Base-by-base conservation (phyloP, 2,797 vertebrate species). In the Anguilla anguilla region DNA sequence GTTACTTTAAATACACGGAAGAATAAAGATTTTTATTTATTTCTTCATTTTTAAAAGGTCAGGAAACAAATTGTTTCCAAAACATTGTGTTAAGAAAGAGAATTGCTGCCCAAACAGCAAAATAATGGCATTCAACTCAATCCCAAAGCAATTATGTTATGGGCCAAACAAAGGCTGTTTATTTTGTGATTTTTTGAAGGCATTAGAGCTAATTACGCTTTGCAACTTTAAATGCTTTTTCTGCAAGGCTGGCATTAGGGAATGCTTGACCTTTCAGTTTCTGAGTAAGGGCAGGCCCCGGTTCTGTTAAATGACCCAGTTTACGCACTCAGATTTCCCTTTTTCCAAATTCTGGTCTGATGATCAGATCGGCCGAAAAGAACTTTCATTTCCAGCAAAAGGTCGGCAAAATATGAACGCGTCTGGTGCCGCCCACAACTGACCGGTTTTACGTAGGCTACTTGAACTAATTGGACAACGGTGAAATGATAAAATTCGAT, bases 131-230 rank as follows among this genome's bases (percentile, higher is more conserved):
- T 91, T 87, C 84, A 90, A 92, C 94, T 92, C 86, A 92, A 49
- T 92, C 90, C 92, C 89, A 91, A 93, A 94, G 67, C 88, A 31
- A 87, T 69, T n/a, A 79, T 96, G 93, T 96, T 95, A 90, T 91
- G 91, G 92, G 91, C 81, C 87, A 95, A 95, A 95, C 94, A 95
- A 91, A 87, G 64, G 15, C 39, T 43, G 85, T 91, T 92, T 91
- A 90, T 94, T 93, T 93, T 64, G 53, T 25, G 84, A 85, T 85
- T 90, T 86, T 5, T 81, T 4, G 67, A 81, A 39, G 13, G 59
- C 85, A 87, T 83, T 25, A 91, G 93, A 83, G 86, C 85, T 83
- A 91, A 90, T 82, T 90, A 88, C 86, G 90, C 87, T 90, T n/a
- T 84, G 89, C 90, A 88, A 91, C 92, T 92, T 92, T 74, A 85